A percentile compares a stretch with the other conserved stretches of the same genome.
These are phyloP conservation scores for Serranus cabrilla DNA, from an alignment of 2,797 vertebrate species.

Conservation along the genomic window DNA sequence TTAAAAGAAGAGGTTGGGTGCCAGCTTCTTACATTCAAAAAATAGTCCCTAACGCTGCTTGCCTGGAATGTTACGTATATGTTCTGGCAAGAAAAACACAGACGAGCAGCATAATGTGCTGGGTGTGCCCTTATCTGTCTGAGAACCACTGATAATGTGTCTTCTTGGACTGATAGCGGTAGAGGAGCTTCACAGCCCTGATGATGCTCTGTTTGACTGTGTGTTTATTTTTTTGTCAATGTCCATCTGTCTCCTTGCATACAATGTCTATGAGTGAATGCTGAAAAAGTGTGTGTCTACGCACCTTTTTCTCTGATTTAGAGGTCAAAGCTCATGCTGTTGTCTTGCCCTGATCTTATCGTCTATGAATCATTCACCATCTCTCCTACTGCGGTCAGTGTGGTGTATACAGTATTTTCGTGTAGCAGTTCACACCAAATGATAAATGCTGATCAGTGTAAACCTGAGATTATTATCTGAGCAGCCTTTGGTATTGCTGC, in stretches of 20 bases:
- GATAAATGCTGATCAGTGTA: conserved; percentile 2
- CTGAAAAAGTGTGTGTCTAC: background rate
- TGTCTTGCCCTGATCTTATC: conserved; percentile 23
- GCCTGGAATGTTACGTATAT: background rate
- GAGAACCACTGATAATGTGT: conserved; percentile 60
- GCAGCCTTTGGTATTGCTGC: background rate
- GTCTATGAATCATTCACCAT: background rate
- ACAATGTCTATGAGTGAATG: too few relatives aligned
- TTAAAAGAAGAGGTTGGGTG: background rate
- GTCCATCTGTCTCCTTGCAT: too few relatives aligned
- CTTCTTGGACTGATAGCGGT: conserved; percentile 26
- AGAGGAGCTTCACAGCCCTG: background rate
- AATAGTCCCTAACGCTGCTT: background rate
- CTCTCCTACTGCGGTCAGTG: background rate
- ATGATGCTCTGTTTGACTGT: background rate
- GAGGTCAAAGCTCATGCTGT: conserved; percentile 32
- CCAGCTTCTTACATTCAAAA: conserved; percentile 9
- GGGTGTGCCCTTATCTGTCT: conserved; percentile 63
- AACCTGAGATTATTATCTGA: background rate
- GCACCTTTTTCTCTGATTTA: conserved; percentile 6
- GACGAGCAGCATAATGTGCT: conserved; percentile 5
- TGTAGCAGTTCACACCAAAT: background rate
- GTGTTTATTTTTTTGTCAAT: background rate
- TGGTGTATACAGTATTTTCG: background rate
- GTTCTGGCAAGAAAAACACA: background rate